Evolutionary conservation across 2,113 vertebrate species (phyloP).

Genomic region (Hypocryptadius cinnamomeus): DNA sequence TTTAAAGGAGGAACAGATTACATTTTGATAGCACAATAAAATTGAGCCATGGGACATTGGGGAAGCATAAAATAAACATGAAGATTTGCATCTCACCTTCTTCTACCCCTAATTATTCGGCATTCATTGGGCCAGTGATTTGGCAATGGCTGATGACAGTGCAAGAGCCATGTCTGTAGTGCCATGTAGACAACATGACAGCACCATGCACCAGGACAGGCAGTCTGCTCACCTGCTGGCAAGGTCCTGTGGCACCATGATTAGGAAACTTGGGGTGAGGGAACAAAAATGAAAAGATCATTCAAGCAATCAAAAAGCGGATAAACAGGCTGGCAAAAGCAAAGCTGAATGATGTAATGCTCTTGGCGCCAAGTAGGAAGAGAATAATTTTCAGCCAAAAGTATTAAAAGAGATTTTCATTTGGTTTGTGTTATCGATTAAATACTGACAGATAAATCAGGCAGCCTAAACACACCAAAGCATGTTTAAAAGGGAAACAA

Average conservation of each 20-base stretch:
- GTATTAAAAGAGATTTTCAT: background rate
- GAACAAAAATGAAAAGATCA: background rate
- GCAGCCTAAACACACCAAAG: background rate
- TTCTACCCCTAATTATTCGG: background rate
- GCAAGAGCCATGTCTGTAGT: background rate
- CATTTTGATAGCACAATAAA: background rate
- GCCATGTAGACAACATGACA: background rate
- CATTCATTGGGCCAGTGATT: background rate
- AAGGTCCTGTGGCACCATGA: background rate
- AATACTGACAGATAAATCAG: background rate
- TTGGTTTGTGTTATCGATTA: background rate
- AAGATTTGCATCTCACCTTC: background rate
- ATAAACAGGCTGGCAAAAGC: background rate
- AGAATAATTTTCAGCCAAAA: background rate
- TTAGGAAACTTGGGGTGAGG: background rate
- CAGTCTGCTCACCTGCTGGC: background rate
- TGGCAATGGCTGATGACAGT: background rate
- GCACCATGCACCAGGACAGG: background rate
- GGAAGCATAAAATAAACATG: background rate
- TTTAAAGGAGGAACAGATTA: background rate
- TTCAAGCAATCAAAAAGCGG: background rate
- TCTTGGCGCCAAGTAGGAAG: background rate
- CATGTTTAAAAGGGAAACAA: background rate
- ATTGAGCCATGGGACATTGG: background rate
- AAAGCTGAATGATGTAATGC: background rate